Conservation (phyloP, 2,113 vertebrate species). For the Ammospiza caudacuta region DNA sequence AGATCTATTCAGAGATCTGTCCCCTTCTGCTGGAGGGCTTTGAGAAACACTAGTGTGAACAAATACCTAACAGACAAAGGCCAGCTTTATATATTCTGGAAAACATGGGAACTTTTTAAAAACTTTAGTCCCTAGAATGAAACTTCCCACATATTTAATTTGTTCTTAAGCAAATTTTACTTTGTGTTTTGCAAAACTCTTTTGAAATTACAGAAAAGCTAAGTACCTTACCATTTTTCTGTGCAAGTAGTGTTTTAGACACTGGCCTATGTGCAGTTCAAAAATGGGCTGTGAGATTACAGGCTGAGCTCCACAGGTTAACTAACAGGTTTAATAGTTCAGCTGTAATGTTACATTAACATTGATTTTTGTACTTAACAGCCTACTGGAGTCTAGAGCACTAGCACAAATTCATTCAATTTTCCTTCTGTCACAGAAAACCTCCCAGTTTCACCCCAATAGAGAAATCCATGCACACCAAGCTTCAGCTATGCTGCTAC, state of each 20-base stretch:
- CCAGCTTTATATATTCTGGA: neutral
- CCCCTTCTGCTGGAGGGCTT: neutral
- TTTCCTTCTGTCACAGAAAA: neutral
- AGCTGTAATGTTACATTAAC: constrained; percentile 19
- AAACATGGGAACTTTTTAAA: neutral
- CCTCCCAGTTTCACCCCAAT: neutral
- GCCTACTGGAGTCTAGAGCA: neutral
- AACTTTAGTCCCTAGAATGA: neutral
- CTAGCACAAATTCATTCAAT: neutral
- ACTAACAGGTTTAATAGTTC: constrained; percentile 16
- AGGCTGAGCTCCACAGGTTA: constrained; percentile 5
- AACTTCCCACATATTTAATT: neutral
- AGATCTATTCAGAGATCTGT: neutral
- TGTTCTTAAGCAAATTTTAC: neutral
- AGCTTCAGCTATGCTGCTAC: neutral
- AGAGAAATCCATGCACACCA: rapidly evolving
- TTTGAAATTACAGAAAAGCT: neutral
- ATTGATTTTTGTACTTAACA: constrained; percentile 35
- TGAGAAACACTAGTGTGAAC: neutral
- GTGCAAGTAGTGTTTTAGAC: neutral
- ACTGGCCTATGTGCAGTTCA: neutral
- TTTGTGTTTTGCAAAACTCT: neutral
- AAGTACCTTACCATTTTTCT: neutral
- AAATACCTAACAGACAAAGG: neutral
- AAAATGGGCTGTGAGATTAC: neutral